A percentile compares a stretch with the other conserved stretches of the same genome.
These are phyloP conservation scores for Palaemon carinicauda DNA, from an alignment of 1,140 invertebrate species.

Conservation along the genomic window DNA sequence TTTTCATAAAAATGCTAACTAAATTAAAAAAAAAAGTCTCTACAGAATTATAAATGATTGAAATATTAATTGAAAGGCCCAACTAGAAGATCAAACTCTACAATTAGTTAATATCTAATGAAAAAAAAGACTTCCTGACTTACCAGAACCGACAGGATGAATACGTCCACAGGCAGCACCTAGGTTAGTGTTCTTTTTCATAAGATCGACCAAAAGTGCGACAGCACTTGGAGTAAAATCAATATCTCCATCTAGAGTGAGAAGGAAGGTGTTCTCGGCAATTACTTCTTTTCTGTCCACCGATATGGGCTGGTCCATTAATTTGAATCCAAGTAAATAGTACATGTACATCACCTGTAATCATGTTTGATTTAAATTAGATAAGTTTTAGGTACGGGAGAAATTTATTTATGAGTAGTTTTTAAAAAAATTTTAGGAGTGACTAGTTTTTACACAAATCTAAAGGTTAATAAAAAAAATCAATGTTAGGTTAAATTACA, in stretches of 20 bases:
- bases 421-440: no score
- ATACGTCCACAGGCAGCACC: conserved; percentile 98
- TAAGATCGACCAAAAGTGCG: conserved; percentile 92
- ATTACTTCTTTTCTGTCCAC: conserved; percentile 92
- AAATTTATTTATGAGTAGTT: background rate
- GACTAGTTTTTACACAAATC: no score
- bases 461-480: no score
- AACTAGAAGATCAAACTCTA: no score
- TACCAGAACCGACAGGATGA: conserved; percentile 92
- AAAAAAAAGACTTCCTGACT: conserved; percentile 46
- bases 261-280: conserved; percentile 94
- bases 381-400: background rate
- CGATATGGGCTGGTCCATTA: conserved; percentile 94
- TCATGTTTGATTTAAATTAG: background rate
- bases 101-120: no score
- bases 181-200: conserved; percentile 98
- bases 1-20: no score
- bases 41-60: no score
- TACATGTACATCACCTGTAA: conserved; percentile 96
- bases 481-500: no score
- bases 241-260: conserved; percentile 97
- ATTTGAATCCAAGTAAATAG: conserved; percentile 91
- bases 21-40: no score
- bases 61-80: no score
- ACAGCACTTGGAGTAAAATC: conserved; percentile 98